Evolutionary conservation across 2,797 vertebrate species (phyloP).

Genomic region (Brachyalestes nurse): DNA sequence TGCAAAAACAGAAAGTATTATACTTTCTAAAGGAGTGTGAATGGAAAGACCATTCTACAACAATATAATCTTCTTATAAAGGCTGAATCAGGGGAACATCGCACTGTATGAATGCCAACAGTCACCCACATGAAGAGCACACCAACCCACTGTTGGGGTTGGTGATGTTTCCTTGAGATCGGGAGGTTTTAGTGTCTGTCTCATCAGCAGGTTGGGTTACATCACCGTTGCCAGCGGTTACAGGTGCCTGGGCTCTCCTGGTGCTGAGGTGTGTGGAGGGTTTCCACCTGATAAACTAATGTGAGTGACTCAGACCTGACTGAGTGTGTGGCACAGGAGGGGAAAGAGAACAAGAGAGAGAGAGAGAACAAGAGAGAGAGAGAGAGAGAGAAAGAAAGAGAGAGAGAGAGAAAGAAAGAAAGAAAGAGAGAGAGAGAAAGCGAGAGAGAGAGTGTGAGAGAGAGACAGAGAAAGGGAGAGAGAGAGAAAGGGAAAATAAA

Average conservation of each 20-base stretch:
- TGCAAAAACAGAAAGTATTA: too few relatives aligned
- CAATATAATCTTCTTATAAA: background rate
- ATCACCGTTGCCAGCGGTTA: conserved; percentile 1
- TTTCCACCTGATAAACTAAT: conserved; percentile 41
- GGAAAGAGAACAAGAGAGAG: background rate
- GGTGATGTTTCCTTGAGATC: background rate
- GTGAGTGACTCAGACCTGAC: conserved; percentile 43
- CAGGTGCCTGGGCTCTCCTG: conserved; percentile 5
- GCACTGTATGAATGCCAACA: background rate
- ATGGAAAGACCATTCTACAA: background rate
- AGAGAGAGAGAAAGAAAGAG: too few relatives aligned
- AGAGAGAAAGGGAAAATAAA: too few relatives aligned
- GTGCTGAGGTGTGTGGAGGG: conserved; percentile 23
- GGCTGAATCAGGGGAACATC: background rate
- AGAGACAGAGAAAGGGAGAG: too few relatives aligned
- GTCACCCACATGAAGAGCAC: too few relatives aligned
- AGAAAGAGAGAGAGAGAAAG: background rate
- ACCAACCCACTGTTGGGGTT: background rate
- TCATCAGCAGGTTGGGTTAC: background rate
- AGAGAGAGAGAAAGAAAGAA: too few relatives aligned
- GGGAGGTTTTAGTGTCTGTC: background rate
- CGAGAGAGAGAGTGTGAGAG: too few relatives aligned
- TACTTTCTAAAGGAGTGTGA: background rate
- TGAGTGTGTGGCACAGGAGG: conserved; percentile 12
- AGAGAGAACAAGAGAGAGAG: too few relatives aligned